Evolutionary conservation across 2,888 invertebrate species (phyloP), one percentile per base, ranked within the genome.

Genomic region (Caenorhabditis sinica): DNA sequence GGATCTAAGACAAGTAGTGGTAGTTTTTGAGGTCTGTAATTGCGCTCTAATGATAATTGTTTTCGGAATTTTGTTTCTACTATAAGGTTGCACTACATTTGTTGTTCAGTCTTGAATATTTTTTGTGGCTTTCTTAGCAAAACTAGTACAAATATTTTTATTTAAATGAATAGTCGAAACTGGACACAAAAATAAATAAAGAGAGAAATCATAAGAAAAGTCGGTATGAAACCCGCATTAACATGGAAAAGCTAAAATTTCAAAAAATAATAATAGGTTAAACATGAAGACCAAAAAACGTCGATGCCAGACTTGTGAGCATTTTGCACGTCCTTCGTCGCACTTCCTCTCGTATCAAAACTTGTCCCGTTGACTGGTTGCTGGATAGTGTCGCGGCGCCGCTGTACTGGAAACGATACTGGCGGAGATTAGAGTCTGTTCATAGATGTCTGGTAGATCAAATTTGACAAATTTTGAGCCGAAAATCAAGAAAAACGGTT

Each of bases 361-460:
- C 9, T 23, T 28, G 45, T 9, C 77, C 61, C 17, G 68, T 65
- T 53, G 77, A 77, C 23, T 77, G 71, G 58, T 77, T 83, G 11
- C 68, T 77, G 3, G 83, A 66, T 13, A 83, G 61, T 11, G 77
- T 53, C 28, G 73, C 68, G 0, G 66, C 83, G 4, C 77, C 83
- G 4, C 66, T 2, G 23, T 73, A 83, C 83, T 83, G 61, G 30
- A 76, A 75, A 30, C 20, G 33, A n/a, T 33, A n/a, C 11, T 8
- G 13, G n/a, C 40, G 13, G 11, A 40, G 40, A 11, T 40, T 40
- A 40, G 40, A 40, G 40, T 40, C 40, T 40, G 40, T 11, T 13
- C 13, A 13, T 40, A 51, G 51, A 56, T n/a, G 20, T 15, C 23
- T 8, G 1, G 13, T 6, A 28, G 33, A 45, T 5, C 15, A 2